These are phyloP conservation scores for Drosophila formosana DNA, from an alignment of 2,888 invertebrate genomes.

Conservation along the genomic window DNA sequence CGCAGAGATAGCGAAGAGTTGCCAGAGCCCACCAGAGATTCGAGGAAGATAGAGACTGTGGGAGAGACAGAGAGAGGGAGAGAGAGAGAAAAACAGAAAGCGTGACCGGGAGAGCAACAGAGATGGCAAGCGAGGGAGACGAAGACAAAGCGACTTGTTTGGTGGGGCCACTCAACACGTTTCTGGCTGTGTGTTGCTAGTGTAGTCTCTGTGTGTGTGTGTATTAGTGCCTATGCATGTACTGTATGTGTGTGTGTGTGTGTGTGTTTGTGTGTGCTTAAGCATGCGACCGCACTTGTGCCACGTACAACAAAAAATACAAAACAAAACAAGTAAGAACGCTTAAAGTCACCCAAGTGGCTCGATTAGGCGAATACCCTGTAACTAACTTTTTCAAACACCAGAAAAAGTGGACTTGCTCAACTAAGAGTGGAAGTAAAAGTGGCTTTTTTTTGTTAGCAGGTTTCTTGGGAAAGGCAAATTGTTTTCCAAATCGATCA, in stretches of 20 bases:
- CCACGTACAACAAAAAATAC: constrained; percentile 72
- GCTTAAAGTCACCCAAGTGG: constrained; percentile 1
- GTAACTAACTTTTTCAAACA: neutral
- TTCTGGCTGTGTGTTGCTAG: constrained; percentile 49
- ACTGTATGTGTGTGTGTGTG: constrained; percentile 23
- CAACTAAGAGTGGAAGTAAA: neutral
- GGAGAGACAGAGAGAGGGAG: constrained; percentile 24
- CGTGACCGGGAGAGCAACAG: constrained; percentile 25
- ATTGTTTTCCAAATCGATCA: too few species aligned
- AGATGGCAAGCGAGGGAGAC: constrained; percentile 26
- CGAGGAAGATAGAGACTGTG: constrained; percentile 44
- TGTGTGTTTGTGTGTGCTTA: constrained; percentile 66
- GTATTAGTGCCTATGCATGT: constrained; percentile 15
- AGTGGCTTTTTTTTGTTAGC: too few species aligned
- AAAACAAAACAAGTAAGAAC: constrained; percentile 58
- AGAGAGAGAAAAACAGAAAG: constrained; percentile 16
- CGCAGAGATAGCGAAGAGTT: constrained; percentile 45
- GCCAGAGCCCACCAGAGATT: constrained; percentile 43
- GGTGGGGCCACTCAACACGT: constrained; percentile 76
- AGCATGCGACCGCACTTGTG: constrained; percentile 81
- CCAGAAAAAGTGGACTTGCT: neutral
- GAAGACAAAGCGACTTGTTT: constrained; percentile 65
- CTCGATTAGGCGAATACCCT: constrained; percentile 40
- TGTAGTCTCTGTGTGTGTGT: constrained; percentile 31
- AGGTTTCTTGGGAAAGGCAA: too few species aligned